Base-by-base conservation (phyloP, 2,797 vertebrate species). In the Lophotriccus pileatus region DNA sequence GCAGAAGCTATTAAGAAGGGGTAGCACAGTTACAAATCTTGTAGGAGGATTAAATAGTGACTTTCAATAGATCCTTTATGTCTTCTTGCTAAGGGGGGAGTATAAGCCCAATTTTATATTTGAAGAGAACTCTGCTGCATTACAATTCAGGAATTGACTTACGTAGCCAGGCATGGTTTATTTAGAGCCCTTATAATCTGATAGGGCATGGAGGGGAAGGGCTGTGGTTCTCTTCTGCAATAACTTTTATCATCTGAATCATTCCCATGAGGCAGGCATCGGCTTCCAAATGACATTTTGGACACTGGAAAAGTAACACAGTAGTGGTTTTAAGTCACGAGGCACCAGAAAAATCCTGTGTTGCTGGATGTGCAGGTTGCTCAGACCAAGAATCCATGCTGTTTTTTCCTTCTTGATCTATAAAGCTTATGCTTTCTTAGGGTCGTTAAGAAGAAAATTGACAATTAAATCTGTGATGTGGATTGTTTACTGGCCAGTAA, bases 141-240 rank as follows among this genome's bases (percentile, higher is more conserved):
- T 87, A 34, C 47, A 30, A 36, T 52, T 80, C 34, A 55, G 44
- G 55, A 66, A 55, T 19, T 62, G 59, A 66, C 30, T 89, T 72
- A 41, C 0, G 6, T 79, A 43, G 46, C 43, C 30, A 60, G 55
- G 39, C 50, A 13, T 17, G 25, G 28, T 79, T 89, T 72, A 55
- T 79, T 84, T 49, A 21, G 43, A 64, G 43, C 52, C 37, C 34
- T 64, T 76, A 55, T 43, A 53, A 58, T 36, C 59, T 91, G 37
- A 9, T 47, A 13, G 1, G 13, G 13, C 0, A 0, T 43, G 77
- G 46, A 86, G 9, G 7, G 46, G 41, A 56, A 64, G 37, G 24
- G 24, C 75, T 55, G 43, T 68, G 30, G 4, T 84, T 94, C 62
- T 90, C 8, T 81, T 50, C 49, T 81, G 46, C 37, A 89, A 19